Evolutionary conservation across 2,888 invertebrate genomes (phyloP).

Genomic region (Eristalis tenax): DNA sequence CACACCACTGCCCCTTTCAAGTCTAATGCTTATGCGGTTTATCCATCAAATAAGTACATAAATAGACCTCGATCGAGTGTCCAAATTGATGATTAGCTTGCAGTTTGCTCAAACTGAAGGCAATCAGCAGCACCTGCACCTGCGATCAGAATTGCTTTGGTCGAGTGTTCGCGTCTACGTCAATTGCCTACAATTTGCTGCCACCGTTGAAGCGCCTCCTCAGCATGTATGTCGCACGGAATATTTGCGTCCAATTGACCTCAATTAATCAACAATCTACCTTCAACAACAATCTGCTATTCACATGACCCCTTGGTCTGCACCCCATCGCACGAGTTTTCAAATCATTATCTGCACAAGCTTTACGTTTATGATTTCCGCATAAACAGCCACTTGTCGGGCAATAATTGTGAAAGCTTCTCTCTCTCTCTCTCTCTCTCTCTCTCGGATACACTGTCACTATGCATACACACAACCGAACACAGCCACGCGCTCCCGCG

Average conservation of each 20-base stretch:
- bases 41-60: too few species aligned
- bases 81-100: neutral
- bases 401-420: slow-evolving; percentile 25
- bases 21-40: too few species aligned
- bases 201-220: neutral
- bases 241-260: neutral
- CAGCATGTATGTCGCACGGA: neutral
- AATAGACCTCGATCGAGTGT: neutral
- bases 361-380: slow-evolving; percentile 39
- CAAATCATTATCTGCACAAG: neutral
- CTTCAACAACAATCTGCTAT: neutral
- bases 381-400: slow-evolving; percentile 7
- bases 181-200: neutral
- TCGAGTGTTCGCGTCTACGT: neutral
- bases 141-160: neutral
- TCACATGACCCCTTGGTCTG: slow-evolving; percentile 17
- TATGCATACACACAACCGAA: slow-evolving; percentile 19
- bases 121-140: neutral
- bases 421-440: neutral
- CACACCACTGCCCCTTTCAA: too few species aligned
- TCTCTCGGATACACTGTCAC: slow-evolving; percentile 12
- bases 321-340: neutral
- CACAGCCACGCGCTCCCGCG: slow-evolving; percentile 30
- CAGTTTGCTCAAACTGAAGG: neutral
- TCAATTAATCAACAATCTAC: neutral